Base-by-base conservation (phyloP, 2,113 vertebrate species). In the Tangachromis dhanisi region DNA sequence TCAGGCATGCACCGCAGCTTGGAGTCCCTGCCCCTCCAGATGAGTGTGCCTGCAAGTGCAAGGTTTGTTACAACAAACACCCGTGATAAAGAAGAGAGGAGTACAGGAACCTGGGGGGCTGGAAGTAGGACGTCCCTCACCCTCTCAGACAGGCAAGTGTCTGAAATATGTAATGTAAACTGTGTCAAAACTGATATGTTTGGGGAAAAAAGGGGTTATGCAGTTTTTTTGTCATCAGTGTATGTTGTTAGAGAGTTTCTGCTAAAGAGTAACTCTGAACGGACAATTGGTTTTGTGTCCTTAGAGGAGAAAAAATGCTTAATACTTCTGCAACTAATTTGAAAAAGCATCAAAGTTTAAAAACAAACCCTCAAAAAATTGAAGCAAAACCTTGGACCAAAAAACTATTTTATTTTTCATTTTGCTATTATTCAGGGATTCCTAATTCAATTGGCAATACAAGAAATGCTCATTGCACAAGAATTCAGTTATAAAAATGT, bases 21-120 rank as follows among this genome's bases (percentile, higher is more conserved):
- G 98, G 99, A 99, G 95, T 98, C 98, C 16, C 97, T 99, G 86
- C 98, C 98, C 79, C 97, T 99, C 86, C 97, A 98, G 47, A 98
- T 99, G 97, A 99, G 98, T 80, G 96, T 99, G 84, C 97, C 98
- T 61, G 92, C 96, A 92, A 95, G 96, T 91, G 92, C 91, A 0
- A 95, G 97, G 3, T 96, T 96, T 83, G 84, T 94, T 73, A 84
- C 93, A 66, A 90, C 95, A 3, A 89, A 96, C 49, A 93, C 83
- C 14, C 53, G 71, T 5, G 84, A 95, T 4, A 93, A 88, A 38
- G 94, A 95, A 11, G 94, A 95, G 42, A 92, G 95, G 83, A 55
- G 82, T 3, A 21, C 92, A 1, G 95, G 95, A 73, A 96, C 95
- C 26, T 97, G 98, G 92, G 97, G 97, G 0, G 92, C 92, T 0